Base-by-base conservation (phyloP, 1,140 invertebrate species). In the Drosophila repleta region DNA sequence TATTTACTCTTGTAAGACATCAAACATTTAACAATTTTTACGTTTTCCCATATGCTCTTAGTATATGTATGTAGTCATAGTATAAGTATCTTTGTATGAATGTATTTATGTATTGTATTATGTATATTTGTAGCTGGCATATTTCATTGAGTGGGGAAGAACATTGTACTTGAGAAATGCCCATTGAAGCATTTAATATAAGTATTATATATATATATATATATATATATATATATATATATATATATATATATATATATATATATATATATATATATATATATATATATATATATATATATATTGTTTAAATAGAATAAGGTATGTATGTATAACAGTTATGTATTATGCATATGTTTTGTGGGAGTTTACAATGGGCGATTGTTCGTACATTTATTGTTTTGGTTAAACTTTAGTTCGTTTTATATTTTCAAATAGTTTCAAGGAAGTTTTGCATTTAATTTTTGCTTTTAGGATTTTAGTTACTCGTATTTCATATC, bases 321-420 rank as follows among this genome's bases (percentile, higher is more conserved):
- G 35, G 37, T 73, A 51, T 58, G 43, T 73, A 39, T 69, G 24
- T 71, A 18, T 17, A 51, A 45, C 43, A 45, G 2, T 4, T 45
- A 45, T 62, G 43, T 67, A 57, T 55, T 67, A 57, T 55, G 55
- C 67, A 53, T 49, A 35, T 35, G 32, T 43, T 43, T 17, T 43
- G 73, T 70, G 78, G 70, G 67, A 62, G 26, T 60, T 69, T 60
- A 71, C 55, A 46, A 58, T 65, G 58, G 74, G 56, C 78, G 82
- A 85, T 85, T 85, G 82, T 85, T 87, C 82, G 49, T 87, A 81
- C 77, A 48, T 78, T 78, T 87, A 72, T 72, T 79, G 73, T 77
- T 72, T 51, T 61, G 51, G 49, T 70, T 70, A 41, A 32, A 63
- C 39, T 66, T 64, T 87, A 73, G 63, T 68, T 29, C 6, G 29